phyloP scores from a whole-genome alignment of 1,140 invertebrate species.

The Drosophila tristis region DNA sequence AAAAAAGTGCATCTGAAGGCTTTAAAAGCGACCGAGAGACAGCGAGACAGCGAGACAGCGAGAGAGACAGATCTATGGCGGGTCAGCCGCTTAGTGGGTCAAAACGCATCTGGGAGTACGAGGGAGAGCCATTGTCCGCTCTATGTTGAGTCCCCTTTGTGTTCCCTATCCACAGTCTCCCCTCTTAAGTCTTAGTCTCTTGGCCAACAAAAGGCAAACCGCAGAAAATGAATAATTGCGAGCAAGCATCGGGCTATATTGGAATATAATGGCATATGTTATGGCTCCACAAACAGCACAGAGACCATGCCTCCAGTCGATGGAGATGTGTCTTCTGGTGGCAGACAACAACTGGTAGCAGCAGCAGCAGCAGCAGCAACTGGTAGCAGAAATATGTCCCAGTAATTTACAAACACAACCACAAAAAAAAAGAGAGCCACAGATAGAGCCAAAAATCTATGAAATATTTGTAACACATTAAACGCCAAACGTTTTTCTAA shows the following conservation, averaged over 20 bases:
- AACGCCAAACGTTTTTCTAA: constrained; percentile 74
- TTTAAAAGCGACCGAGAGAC: neutral
- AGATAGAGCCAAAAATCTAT: constrained; percentile 45
- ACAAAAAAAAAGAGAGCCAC: constrained; percentile 22
- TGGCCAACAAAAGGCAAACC: constrained; percentile 64
- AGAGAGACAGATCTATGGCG: constrained; percentile 17
- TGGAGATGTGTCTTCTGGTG: constrained; percentile 46
- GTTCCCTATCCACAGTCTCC: too few species aligned
- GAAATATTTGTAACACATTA: constrained; percentile 82
- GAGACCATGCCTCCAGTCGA: constrained; percentile 31
- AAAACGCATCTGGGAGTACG: constrained; percentile 50
- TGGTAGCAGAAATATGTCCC: constrained; percentile 72
- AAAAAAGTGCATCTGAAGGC: constrained; percentile 1
- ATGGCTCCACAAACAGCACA: too few species aligned
- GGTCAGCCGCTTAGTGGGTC: constrained; percentile 54
- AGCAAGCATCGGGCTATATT: constrained; percentile 45
- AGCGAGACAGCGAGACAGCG: neutral
- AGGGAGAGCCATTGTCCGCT: neutral
- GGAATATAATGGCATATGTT: constrained; percentile 56
- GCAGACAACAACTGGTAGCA: constrained; percentile 51
- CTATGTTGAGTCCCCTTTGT: too few species aligned
- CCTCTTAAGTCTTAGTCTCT: too few species aligned
- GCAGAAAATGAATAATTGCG: constrained; percentile 78
- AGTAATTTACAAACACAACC: constrained; percentile 78
- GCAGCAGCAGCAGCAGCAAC: constrained; percentile 26